Conservation (phyloP, 2,113 vertebrate genomes). For the Saiga tatarica region DNA sequence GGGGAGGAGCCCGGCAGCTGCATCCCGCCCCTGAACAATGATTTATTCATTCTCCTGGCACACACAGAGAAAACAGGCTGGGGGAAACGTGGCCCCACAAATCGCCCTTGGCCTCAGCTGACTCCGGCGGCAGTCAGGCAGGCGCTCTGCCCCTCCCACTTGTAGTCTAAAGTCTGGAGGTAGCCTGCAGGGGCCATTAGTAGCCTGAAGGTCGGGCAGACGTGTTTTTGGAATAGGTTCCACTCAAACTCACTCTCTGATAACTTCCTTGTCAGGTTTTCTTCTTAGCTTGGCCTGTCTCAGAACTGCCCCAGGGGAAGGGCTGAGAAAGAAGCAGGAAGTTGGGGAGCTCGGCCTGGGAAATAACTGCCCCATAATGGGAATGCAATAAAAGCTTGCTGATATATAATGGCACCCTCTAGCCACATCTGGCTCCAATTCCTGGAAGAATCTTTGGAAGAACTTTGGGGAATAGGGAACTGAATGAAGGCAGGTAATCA, state of each 20-base stretch:
- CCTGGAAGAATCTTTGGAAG: not conserved
- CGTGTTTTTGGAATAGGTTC: not conserved
- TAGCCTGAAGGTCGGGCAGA: not conserved
- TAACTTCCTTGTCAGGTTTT: not conserved
- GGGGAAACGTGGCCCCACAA: conserved; percentile 47
- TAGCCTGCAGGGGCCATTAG: not conserved
- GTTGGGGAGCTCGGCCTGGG: not conserved
- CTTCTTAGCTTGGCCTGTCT: not conserved
- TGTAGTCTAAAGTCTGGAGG: not conserved
- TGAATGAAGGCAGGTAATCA: not conserved
- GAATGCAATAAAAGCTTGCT: not conserved
- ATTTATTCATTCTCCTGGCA: conserved; percentile 84
- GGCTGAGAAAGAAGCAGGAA: not conserved
- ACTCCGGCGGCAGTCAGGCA: not conserved
- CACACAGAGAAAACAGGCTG: not conserved
- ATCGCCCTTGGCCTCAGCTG: conserved; percentile 45
- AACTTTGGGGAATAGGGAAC: not conserved
- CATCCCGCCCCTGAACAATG: conserved; percentile 85
- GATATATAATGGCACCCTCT: not conserved
- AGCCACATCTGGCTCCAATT: not conserved
- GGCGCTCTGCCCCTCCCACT: not conserved
- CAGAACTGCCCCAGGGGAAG: not conserved
- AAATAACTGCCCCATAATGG: not conserved
- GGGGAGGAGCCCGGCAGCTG: conserved; percentile 84
- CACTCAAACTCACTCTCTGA: not conserved